These are phyloP conservation scores for Aleiodes leptofemur DNA, from an alignment of 2,888 invertebrate genomes.

Conservation along the genomic window DNA sequence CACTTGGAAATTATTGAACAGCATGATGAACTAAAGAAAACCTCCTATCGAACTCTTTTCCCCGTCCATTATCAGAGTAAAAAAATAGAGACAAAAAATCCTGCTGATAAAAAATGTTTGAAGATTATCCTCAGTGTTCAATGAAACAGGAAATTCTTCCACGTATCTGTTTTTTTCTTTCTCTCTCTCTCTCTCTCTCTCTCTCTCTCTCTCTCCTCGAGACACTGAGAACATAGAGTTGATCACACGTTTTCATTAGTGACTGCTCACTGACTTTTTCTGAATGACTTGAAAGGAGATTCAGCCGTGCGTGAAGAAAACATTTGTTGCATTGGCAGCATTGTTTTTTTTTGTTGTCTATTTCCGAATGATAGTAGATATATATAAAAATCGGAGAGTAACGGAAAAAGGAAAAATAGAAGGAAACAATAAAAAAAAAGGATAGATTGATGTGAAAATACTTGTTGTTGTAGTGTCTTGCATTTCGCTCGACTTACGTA, in stretches of 20 bases:
- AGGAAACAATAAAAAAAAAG: slow-evolving; percentile 15
- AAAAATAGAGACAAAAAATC: too few species aligned
- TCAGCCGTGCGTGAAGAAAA: slow-evolving; percentile 38
- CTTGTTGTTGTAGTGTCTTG: slow-evolving; percentile 48
- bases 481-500: slow-evolving; percentile 50
- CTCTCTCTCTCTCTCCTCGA: too few species aligned
- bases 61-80: too few species aligned
- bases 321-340: slow-evolving; percentile 40
- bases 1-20: too few species aligned
- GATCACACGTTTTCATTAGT: slow-evolving; percentile 47
- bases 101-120: too few species aligned
- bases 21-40: too few species aligned
- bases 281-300: slow-evolving; percentile 46
- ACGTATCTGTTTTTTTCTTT: too few species aligned
- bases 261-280: slow-evolving; percentile 48
- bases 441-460: slow-evolving; percentile 44
- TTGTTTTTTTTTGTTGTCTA: background rate
- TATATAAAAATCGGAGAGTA: background rate
- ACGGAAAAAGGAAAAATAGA: slow-evolving; percentile 33
- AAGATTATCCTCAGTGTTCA: too few species aligned
- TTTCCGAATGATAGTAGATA: background rate
- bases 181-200: too few species aligned
- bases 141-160: too few species aligned
- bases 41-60: too few species aligned
- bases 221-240: background rate